Percentiles rank a stretch among this genome's conserved stretches.
phyloP scores from a whole-genome alignment of 2,888 invertebrate genomes.

The Smittia sp. region DNA sequence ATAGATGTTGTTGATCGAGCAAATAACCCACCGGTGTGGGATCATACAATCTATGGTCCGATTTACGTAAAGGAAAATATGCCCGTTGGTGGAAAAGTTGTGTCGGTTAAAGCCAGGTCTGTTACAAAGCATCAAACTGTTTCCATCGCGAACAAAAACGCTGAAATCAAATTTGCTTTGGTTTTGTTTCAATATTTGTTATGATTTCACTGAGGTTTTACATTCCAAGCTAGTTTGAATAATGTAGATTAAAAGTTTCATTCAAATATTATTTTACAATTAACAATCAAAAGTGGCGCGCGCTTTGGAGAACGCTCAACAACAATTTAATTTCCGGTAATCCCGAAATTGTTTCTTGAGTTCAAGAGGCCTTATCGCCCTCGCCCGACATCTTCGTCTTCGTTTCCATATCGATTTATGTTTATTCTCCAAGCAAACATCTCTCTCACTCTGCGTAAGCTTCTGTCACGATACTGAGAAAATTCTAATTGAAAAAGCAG shows the following conservation, averaged over 20 bases:
- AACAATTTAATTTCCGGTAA: too few relatives aligned
- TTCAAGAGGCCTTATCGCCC: neutral
- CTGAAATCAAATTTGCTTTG: neutral
- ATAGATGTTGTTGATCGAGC: constrained; percentile 98
- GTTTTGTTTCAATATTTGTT: neutral
- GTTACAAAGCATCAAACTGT: constrained; percentile 49
- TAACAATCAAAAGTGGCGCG: neutral
- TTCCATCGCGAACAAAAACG: constrained; percentile 2
- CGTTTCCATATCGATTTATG: constrained; percentile 11
- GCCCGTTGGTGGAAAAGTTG: constrained; percentile 96
- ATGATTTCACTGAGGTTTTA: constrained; percentile 14
- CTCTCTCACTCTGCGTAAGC: neutral
- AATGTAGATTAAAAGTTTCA: neutral
- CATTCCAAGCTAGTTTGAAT: constrained; percentile 1
- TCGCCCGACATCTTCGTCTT: neutral
- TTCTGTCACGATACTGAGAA: neutral
- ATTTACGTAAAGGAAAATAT: constrained; percentile 97
- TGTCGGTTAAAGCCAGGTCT: constrained; percentile 98
- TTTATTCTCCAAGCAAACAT: neutral
- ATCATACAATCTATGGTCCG: constrained; percentile 93
- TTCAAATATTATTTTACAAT: neutral
- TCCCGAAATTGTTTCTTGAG: too few relatives aligned
- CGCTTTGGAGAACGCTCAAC: too few relatives aligned
- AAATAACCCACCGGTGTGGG: constrained; percentile 97
- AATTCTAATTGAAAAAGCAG: constrained; percentile 20